Percentiles rank a stretch among this genome's conserved stretches.
Conservation (phyloP, 2,797 vertebrate species). For the Hafferia zeledoni region DNA sequence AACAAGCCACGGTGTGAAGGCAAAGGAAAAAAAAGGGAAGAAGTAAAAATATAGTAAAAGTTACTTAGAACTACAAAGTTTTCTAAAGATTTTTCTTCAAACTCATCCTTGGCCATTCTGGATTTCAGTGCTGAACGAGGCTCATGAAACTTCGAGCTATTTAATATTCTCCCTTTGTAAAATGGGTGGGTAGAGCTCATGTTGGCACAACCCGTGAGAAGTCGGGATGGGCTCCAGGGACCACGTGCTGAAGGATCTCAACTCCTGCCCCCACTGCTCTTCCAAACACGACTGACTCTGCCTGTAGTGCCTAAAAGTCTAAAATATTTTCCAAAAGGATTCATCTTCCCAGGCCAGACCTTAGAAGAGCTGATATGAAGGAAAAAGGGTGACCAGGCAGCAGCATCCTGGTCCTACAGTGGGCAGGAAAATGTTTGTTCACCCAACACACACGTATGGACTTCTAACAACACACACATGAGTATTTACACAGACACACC, state of each 20-base stretch:
- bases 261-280: background rate
- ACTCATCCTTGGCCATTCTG: background rate
- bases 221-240: background rate
- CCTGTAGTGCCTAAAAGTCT: background rate
- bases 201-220: fast-evolving
- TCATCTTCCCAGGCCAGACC: background rate
- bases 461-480: fast-evolving
- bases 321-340: background rate
- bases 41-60: background rate
- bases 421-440: background rate
- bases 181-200: background rate
- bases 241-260: background rate
- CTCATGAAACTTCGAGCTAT: background rate
- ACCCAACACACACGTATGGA: fast-evolving
- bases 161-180: background rate
- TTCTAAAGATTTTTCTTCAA: background rate
- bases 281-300: background rate
- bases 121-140: background rate
- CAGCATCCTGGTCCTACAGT: background rate
- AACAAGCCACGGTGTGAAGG: background rate
- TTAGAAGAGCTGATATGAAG: background rate
- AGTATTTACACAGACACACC: background rate
- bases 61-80: background rate
- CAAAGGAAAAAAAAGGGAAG: background rate
- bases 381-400: background rate